Evolutionary conservation across 2,888 invertebrate genomes (phyloP).

Genomic region (Formica aserva): DNA sequence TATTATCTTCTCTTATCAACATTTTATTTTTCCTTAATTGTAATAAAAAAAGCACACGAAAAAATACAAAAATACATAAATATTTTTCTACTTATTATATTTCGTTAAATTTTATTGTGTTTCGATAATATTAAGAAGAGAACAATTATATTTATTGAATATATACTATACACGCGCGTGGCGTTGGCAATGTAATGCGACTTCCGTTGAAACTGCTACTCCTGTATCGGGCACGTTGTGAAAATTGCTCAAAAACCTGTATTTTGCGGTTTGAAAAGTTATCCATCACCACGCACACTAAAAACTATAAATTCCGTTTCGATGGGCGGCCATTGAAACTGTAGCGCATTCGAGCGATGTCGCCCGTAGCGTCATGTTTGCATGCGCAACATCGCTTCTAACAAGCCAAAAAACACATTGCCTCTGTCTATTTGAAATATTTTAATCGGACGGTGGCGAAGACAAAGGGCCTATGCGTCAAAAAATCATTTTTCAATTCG

Average conservation of each 20-base stretch:
- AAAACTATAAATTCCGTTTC: slow-evolving; percentile 55
- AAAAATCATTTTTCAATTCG: slow-evolving; percentile 55
- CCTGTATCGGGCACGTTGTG: slow-evolving; percentile 38
- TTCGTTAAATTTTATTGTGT: background rate
- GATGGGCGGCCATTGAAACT: slow-evolving; percentile 47
- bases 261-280: slow-evolving; percentile 55
- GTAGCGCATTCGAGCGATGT: slow-evolving; percentile 48
- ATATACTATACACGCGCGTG: background rate
- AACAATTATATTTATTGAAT: background rate
- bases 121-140: slow-evolving; percentile 17
- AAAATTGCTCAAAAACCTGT: slow-evolving; percentile 53
- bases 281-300: slow-evolving; percentile 51
- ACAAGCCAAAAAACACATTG: slow-evolving; percentile 44
- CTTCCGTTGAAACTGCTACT: slow-evolving; percentile 36
- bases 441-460: slow-evolving; percentile 45
- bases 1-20: background rate
- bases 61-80: background rate
- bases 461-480: slow-evolving; percentile 49
- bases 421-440: slow-evolving; percentile 55
- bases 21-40: background rate
- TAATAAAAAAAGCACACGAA: background rate
- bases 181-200: slow-evolving; percentile 11
- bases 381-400: slow-evolving; percentile 45
- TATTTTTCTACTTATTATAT: background rate
- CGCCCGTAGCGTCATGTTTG: slow-evolving; percentile 50